phyloP scores from a whole-genome alignment of 2,888 invertebrate species.

The Nudaria mundana region DNA sequence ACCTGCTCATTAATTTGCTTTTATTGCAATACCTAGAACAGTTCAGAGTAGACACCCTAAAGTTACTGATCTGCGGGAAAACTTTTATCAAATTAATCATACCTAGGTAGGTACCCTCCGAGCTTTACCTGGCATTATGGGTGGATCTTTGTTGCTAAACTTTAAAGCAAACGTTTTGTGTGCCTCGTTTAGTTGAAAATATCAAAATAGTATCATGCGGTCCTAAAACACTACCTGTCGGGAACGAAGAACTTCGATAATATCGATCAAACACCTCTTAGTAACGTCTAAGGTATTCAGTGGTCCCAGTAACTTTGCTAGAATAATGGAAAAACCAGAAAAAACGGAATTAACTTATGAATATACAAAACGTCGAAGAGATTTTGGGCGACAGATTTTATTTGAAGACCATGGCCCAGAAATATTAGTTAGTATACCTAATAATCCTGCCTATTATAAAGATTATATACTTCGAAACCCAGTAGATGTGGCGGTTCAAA shows the following conservation, averaged over 20 bases:
- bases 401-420: slow-evolving; percentile 86
- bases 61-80: too few relatives aligned
- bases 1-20: too few relatives aligned
- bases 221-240: too few relatives aligned
- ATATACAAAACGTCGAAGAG: slow-evolving; percentile 85
- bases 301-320: neutral
- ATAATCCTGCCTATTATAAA: slow-evolving; percentile 78
- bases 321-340: slow-evolving; percentile 61
- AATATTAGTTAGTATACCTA: slow-evolving; percentile 83
- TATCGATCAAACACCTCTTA: slow-evolving; percentile 8
- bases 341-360: slow-evolving; percentile 64
- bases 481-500: slow-evolving; percentile 83
- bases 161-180: too few relatives aligned
- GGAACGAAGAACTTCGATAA: neutral
- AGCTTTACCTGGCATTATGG: too few relatives aligned
- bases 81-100: too few relatives aligned
- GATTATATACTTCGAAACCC: slow-evolving; percentile 83
- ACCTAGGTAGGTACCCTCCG: too few relatives aligned
- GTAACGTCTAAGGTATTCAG: neutral
- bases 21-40: too few relatives aligned
- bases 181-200: too few relatives aligned
- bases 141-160: too few relatives aligned
- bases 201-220: too few relatives aligned
- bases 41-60: too few relatives aligned
- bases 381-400: slow-evolving; percentile 86